Conservation (phyloP, 2,797 vertebrate species). For the Eptatretus atami region DNA sequence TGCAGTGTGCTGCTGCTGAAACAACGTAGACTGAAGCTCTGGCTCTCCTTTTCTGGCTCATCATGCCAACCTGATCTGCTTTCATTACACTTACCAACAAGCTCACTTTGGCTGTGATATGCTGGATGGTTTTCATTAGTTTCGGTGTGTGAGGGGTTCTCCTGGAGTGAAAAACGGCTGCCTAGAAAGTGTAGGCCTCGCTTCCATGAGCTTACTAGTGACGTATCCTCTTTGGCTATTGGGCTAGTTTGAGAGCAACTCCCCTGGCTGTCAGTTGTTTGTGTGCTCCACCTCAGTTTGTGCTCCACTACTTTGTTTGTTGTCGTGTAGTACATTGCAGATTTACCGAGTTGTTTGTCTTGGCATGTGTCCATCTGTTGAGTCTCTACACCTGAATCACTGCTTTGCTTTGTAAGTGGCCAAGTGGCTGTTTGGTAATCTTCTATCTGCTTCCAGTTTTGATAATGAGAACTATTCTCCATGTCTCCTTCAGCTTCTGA, state of each 20-base stretch:
- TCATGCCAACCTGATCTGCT: background rate
- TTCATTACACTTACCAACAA: background rate
- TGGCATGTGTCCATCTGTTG: background rate
- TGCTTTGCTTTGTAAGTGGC: slow-evolving; percentile 2
- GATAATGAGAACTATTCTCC: no score
- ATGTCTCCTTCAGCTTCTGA: no score
- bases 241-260: slow-evolving; percentile 3
- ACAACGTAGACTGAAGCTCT: background rate
- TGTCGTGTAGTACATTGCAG: background rate
- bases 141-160: background rate
- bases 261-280: background rate
- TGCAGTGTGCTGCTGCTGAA: slow-evolving; percentile 4
- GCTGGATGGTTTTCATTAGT: background rate
- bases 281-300: background rate
- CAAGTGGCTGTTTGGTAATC: background rate
- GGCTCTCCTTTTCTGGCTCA: background rate
- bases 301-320: background rate
- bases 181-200: slow-evolving; percentile 2
- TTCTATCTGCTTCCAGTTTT: no score
- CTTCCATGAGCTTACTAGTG: slow-evolving; percentile 1
- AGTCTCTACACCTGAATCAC: slow-evolving; percentile 3
- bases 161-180: slow-evolving; percentile 4
- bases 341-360: background rate
- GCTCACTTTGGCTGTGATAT: slow-evolving; percentile 4
- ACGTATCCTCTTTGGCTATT: background rate